These are phyloP conservation scores for Leguminivora glycinivorella DNA, from an alignment of 1,140 invertebrate genomes.

Conservation along the genomic window DNA sequence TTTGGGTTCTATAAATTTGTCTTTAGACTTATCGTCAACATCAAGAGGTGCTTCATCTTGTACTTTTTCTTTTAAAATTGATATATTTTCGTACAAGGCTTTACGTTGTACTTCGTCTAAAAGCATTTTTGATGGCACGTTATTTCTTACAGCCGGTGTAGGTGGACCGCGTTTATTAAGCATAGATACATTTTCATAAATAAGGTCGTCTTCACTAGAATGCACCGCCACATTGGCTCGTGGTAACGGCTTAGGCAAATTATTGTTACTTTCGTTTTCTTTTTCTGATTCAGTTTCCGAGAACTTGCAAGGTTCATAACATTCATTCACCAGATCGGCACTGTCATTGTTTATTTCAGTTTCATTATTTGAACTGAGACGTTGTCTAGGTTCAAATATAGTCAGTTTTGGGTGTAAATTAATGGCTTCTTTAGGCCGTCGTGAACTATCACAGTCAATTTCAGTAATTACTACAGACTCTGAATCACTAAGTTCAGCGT, in stretches of 20 bases:
- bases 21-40: constrained; percentile 37
- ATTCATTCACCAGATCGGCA: constrained; percentile 63
- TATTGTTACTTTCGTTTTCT: constrained; percentile 33
- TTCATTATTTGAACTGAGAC: constrained; percentile 47
- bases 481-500: constrained; percentile 66
- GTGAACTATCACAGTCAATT: constrained; percentile 41
- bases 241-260: constrained; percentile 57
- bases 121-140: constrained; percentile 51
- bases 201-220: constrained; percentile 44
- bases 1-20: constrained; percentile 33
- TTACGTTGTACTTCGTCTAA: constrained; percentile 43
- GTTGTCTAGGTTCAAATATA: constrained; percentile 65
- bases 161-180: constrained; percentile 48
- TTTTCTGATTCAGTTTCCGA: constrained; percentile 34
- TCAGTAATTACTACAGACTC: constrained; percentile 46
- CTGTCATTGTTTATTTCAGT: constrained; percentile 56
- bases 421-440: constrained; percentile 48
- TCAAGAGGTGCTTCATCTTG: constrained; percentile 56
- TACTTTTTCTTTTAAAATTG: constrained; percentile 45
- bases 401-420: constrained; percentile 49
- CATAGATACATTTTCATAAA: constrained; percentile 65
- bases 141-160: constrained; percentile 60
- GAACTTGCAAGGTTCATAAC: constrained; percentile 70
- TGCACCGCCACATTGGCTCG: constrained; percentile 41
- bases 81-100: constrained; percentile 63